Conservation (phyloP, 2,888 invertebrate genomes). For the Limnephilus lunatus region DNA sequence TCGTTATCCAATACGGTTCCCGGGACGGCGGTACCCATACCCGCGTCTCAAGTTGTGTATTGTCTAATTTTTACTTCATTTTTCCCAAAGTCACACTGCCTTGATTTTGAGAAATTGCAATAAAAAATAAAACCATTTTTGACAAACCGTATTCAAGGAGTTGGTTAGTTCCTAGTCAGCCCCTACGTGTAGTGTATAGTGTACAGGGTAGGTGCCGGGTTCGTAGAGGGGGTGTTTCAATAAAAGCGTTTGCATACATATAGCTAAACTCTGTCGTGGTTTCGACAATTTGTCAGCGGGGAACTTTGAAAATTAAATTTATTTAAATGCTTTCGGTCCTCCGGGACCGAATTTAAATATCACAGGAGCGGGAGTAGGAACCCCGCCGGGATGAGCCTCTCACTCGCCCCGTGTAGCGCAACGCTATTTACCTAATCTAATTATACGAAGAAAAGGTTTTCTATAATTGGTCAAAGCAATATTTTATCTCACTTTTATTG, state of each 20-base stretch:
- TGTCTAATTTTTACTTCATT: too few relatives aligned
- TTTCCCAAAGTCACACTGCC: too few relatives aligned
- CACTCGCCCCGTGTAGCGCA: conserved; percentile 38
- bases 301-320: conserved; percentile 66
- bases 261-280: conserved; percentile 58
- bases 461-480: conserved; percentile 38
- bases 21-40: too few relatives aligned
- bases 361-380: conserved; percentile 51
- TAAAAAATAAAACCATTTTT: background rate
- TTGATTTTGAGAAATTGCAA: background rate
- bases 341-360: conserved; percentile 65
- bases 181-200: background rate
- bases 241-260: conserved; percentile 57
- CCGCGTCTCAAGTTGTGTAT: too few relatives aligned
- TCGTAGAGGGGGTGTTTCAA: conserved; percentile 50
- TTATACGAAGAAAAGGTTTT: conserved; percentile 51
- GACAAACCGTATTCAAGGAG: conserved; percentile 19
- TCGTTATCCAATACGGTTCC: too few relatives aligned
- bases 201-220: background rate
- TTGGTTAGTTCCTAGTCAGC: conserved; percentile 13
- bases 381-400: conserved; percentile 51
- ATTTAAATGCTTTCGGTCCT: conserved; percentile 65
- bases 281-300: conserved; percentile 66
- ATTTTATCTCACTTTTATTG: conserved; percentile 37
- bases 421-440: conserved; percentile 54